These are phyloP conservation scores for Linnaemya vulpina DNA, from an alignment of 2,888 invertebrate species.

Conservation along the genomic window DNA sequence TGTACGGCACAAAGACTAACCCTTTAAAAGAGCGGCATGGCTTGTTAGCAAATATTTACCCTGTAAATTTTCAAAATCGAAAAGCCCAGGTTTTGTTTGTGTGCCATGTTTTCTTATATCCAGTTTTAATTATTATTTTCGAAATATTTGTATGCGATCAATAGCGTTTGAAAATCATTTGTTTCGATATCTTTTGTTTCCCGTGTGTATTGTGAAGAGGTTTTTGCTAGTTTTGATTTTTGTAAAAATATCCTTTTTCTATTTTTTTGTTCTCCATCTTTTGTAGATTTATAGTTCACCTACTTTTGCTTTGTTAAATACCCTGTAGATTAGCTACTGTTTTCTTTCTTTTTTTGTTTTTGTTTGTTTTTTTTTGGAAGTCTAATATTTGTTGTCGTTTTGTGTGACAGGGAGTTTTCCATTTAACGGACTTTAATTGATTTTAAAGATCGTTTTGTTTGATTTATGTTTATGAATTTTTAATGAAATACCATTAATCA, in stretches of 20 bases:
- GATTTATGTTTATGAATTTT: slow-evolving; percentile 77
- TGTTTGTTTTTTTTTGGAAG: neutral
- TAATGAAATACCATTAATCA: slow-evolving; percentile 79
- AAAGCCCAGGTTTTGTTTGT: neutral
- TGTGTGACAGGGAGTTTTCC: slow-evolving; percentile 56
- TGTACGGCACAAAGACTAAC: slow-evolving; percentile 4
- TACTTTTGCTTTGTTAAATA: neutral
- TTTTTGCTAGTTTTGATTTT: neutral
- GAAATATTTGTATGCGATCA: slow-evolving; percentile 19
- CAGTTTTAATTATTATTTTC: slow-evolving; percentile 37
- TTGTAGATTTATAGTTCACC: slow-evolving; percentile 37
- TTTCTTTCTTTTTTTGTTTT: too few relatives aligned
- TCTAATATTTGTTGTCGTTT: slow-evolving; percentile 11
- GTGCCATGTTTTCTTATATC: slow-evolving; percentile 25
- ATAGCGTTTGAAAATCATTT: slow-evolving; percentile 30
- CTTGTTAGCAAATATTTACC: slow-evolving; percentile 8
- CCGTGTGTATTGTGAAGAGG: neutral
- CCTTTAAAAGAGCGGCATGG: slow-evolving; percentile 1
- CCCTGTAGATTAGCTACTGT: neutral
- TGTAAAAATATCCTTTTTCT: neutral
- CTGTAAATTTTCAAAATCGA: neutral
- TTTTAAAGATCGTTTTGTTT: slow-evolving; percentile 48
- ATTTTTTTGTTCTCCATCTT: neutral
- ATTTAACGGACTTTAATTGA: slow-evolving; percentile 48
- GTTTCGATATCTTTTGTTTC: slow-evolving; percentile 26